A percentile compares a stretch with the other conserved stretches of the same genome.
These are phyloP conservation scores for Rhamnusium bicolor DNA, from an alignment of 2,888 invertebrate genomes.

Conservation along the genomic window DNA sequence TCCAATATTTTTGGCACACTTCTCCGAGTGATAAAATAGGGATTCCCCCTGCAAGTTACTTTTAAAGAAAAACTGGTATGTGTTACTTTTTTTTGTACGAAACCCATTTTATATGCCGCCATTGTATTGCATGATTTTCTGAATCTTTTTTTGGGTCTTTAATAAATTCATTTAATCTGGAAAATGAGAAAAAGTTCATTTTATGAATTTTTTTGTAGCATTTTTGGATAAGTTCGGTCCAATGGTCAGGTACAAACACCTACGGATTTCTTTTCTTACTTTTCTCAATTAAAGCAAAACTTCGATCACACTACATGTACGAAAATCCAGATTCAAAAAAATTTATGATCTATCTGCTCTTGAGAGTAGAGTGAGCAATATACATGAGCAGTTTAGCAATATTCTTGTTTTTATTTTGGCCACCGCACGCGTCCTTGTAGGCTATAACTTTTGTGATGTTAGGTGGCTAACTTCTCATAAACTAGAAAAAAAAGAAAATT, in stretches of 20 bases:
- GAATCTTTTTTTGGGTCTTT: conserved; percentile 11
- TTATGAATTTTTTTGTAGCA: conserved; percentile 6
- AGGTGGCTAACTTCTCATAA: conserved; percentile 6
- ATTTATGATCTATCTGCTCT: conserved; percentile 12
- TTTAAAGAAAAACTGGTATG: conserved; percentile 17
- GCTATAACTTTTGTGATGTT: conserved; percentile 12
- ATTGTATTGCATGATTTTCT: conserved; percentile 8
- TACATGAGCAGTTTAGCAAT: conserved; percentile 11
- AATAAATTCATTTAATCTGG: conserved; percentile 10
- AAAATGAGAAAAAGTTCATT: conserved; percentile 12
- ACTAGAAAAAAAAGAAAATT: conserved; percentile 13
- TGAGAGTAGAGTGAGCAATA: neutral
- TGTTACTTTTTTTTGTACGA: conserved; percentile 4
- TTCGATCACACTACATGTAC: no score
- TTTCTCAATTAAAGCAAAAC: no score
- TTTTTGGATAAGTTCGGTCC: no score
- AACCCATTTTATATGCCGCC: conserved; percentile 3
- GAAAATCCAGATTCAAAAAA: conserved; percentile 2
- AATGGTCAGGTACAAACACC: no score
- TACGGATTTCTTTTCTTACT: no score
- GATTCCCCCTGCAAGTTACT: conserved; percentile 10
- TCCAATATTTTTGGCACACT: conserved; percentile 12
- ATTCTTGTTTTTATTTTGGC: conserved; percentile 19
- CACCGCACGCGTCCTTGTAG: conserved; percentile 15
- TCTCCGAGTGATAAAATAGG: conserved; percentile 6